A percentile compares a stretch with the other conserved stretches of the same genome.
Evolutionary conservation across 2,888 invertebrate genomes (phyloP).

Genomic region (Andrena marginata): DNA sequence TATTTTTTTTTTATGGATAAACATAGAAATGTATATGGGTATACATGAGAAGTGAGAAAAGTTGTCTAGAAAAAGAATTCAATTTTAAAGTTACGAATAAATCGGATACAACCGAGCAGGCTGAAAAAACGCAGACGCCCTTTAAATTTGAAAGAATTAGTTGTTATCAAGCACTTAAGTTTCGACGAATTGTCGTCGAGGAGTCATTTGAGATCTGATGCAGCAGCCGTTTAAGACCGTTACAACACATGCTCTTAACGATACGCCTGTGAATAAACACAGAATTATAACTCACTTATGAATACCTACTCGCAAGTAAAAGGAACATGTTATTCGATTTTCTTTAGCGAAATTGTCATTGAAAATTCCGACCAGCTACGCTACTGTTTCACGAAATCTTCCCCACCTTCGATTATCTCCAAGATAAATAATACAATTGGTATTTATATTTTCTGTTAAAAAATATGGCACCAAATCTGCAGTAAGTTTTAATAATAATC

Average conservation of each 20-base stretch:
- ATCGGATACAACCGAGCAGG: background rate
- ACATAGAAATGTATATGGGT: no score
- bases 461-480: no score
- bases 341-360: background rate
- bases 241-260: constrained; percentile 29
- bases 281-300: constrained; percentile 23
- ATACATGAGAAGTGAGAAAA: no score
- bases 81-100: background rate
- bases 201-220: constrained; percentile 43
- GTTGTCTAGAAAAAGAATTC: background rate
- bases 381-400: background rate
- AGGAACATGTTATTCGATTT: background rate
- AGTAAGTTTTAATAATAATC: no score
- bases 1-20: no score
- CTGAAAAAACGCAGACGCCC: constrained; percentile 38
- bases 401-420: no score
- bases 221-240: constrained; percentile 43
- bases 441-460: no score
- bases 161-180: constrained; percentile 54
- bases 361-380: background rate
- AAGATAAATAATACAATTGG: no score
- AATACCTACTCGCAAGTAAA: background rate
- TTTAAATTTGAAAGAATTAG: constrained; percentile 54
- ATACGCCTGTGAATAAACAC: constrained; percentile 17
- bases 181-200: constrained; percentile 54